Evolutionary conservation across 2,113 vertebrate species (phyloP), one percentile per base, ranked within the genome.

Genomic region (Eudyptes chrysolophus): DNA sequence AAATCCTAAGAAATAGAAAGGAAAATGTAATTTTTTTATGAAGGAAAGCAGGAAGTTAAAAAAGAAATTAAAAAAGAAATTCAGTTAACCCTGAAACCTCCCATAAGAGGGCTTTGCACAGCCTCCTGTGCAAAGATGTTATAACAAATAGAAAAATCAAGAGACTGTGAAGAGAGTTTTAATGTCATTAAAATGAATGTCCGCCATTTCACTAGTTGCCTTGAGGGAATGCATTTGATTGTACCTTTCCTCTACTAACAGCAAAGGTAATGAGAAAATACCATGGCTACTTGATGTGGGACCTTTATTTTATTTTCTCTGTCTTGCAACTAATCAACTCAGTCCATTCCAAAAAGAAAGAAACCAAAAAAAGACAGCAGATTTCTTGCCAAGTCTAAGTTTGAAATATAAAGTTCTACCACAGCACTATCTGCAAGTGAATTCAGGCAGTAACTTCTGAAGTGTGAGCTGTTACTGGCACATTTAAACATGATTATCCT

Each of bases 251-350:
- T 66, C 24, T 48, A 16, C n/a, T 36, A 25, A 25, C 68, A 91
- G 24, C 44, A 71, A 85, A 88, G 10, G 16, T 20, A 66, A 49
- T 1, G 0, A 83, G 36, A 49, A 72, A 78, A 78, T 18, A 77
- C 34, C 14, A 12, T 0, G 0, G 24, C 20, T 52, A 20, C 24
- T 40, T 46, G 10, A 72, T n/a, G n/a, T 12, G 11, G 13, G 11
- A 70, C n/a, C 57, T 84, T 78, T 25, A 18, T 38, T 61, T 81
- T 72, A 22, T 90, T 88, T 60, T 72, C 49, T 77, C 60, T 6
- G 5, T 40, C 44, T 60, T 66, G 54, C 49, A 89, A 49, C 42
- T 54, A 7, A 89, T 17, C 54, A 51, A 49, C 21, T 57, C 30
- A 84, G 44, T 58, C 21, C 38, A 25, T 7, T 64, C 20, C 57